phyloP scores from a whole-genome alignment of 2,888 invertebrate species.

The Caenorhabditis japonica region DNA sequence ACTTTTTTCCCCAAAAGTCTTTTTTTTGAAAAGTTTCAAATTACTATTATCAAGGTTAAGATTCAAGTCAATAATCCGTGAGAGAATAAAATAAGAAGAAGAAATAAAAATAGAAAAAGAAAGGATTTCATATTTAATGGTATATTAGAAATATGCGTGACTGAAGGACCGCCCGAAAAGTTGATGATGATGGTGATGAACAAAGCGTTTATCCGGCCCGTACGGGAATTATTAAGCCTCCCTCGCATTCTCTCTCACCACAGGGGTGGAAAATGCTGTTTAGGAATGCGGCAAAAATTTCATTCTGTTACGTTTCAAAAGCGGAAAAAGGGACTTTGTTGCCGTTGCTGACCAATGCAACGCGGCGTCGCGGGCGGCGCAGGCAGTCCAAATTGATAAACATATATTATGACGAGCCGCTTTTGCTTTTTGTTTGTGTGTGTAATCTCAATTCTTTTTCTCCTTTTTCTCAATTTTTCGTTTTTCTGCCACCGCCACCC shows the following conservation, averaged over 20 bases:
- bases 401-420: slow-evolving; percentile 38
- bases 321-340: no score
- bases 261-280: no score
- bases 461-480: not conserved
- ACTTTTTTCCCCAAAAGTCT: no score
- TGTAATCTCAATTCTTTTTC: not conserved
- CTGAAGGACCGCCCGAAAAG: slow-evolving; percentile 2
- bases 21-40: no score
- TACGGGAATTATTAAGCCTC: slow-evolving; percentile 48
- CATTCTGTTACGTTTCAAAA: no score
- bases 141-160: not conserved
- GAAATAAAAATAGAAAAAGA: not conserved
- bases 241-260: no score
- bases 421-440: slow-evolving; percentile 10
- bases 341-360: not conserved
- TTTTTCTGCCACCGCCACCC: no score
- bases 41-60: no score
- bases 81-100: not conserved
- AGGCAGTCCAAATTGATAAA: slow-evolving; percentile 22
- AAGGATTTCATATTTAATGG: not conserved
- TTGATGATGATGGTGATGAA: slow-evolving; percentile 21
- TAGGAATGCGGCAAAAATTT: no score
- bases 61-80: no score
- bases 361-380: not conserved
- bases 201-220: slow-evolving; percentile 47